Evolutionary conservation across 2,797 vertebrate species (phyloP).

Genomic region (Alcedo quadribrachys): DNA sequence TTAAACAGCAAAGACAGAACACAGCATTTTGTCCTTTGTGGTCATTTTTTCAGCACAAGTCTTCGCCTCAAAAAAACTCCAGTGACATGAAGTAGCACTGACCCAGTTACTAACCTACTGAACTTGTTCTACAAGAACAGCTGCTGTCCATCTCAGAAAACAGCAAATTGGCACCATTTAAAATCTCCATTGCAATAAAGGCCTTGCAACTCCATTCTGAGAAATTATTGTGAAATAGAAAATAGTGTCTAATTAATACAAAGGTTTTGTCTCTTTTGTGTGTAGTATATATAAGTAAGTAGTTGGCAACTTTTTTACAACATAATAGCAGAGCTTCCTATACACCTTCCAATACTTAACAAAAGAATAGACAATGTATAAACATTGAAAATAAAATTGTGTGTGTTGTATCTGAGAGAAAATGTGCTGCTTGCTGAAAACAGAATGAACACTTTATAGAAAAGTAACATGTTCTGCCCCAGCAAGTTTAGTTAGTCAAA

Average conservation of each 20-base stretch:
- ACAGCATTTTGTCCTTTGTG: not conserved
- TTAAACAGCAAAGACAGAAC: not conserved
- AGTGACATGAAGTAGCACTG: not conserved
- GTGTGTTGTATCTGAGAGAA: slow-evolving; percentile 31
- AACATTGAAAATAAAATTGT: slow-evolving; percentile 49
- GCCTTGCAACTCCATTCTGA: not conserved
- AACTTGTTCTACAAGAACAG: not conserved
- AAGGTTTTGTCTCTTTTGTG: not conserved
- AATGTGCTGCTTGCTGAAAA: slow-evolving; percentile 48
- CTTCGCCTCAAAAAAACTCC: not conserved
- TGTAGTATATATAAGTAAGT: not conserved
- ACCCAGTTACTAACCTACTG: not conserved
- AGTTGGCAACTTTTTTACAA: not conserved
- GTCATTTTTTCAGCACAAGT: not conserved
- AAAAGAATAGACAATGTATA: slow-evolving; percentile 4
- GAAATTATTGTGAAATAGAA: not conserved
- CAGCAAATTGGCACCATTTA: not conserved
- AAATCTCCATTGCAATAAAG: not conserved
- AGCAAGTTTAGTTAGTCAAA: slow-evolving; percentile 40
- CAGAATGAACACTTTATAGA: slow-evolving; percentile 28
- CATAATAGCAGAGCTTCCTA: not conserved
- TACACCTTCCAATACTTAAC: slow-evolving; percentile 8
- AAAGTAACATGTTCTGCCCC: slow-evolving; percentile 20
- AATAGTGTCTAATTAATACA: not conserved
- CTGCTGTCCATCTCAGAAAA: not conserved